Conservation (phyloP, 2,113 vertebrate species). For the Calidris pugnax region DNA sequence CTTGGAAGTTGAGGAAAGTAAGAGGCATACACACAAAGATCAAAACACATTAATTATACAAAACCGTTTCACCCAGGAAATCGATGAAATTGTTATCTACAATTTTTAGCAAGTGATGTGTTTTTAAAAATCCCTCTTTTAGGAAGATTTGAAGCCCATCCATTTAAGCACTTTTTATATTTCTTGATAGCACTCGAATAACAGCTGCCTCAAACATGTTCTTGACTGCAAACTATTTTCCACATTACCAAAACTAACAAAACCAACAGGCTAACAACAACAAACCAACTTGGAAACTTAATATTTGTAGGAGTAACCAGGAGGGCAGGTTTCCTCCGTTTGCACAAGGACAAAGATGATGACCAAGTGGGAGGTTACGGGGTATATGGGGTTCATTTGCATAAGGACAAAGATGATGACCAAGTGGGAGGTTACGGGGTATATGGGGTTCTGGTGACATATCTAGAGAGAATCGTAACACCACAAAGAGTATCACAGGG, state of each 20-base stretch:
- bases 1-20: neutral
- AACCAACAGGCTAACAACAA: neutral
- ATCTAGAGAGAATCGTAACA: neutral
- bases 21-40: conserved; percentile 18
- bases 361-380: neutral
- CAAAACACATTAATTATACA: neutral
- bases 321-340: neutral
- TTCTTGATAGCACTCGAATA: neutral
- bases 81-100: neutral
- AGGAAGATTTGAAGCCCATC: neutral
- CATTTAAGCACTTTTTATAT: neutral
- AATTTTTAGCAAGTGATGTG: neutral
- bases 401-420: neutral
- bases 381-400: too few species aligned
- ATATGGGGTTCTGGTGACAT: neutral
- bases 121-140: neutral
- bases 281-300: neutral
- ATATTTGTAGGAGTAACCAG: neutral
- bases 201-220: neutral
- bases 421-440: neutral
- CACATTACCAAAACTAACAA: neutral
- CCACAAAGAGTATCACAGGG: neutral
- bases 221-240: neutral
- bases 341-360: neutral
- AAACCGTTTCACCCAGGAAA: neutral